Conservation (phyloP, 92 coral and sea anemone genomes). For the Umimayanthus chanpuru region DNA sequence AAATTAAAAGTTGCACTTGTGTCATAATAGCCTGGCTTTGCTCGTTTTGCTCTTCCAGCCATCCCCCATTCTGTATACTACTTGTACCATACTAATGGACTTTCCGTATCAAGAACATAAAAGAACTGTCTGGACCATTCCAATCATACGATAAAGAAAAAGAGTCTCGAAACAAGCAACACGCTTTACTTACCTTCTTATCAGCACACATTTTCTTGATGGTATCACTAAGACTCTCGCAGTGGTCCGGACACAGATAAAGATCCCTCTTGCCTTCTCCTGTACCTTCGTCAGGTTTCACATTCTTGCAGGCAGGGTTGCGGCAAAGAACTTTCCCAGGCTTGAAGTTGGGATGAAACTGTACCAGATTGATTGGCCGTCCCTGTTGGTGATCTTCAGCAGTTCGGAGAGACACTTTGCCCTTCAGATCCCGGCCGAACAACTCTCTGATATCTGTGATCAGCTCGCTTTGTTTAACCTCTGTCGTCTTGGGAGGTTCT, state of each 20-base stretch:
- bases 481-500: background rate
- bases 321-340: conserved; percentile 60
- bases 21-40: too few species aligned
- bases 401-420: conserved; percentile 46
- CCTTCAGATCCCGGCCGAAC: conserved; percentile 18
- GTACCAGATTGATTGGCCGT: conserved; percentile 43
- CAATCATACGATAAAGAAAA: too few species aligned
- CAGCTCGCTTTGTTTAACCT: conserved; percentile 5
- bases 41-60: too few species aligned
- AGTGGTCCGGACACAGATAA: conserved; percentile 69
- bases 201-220: conserved; percentile 48
- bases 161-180: too few species aligned
- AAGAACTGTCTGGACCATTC: too few species aligned
- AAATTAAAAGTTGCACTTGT: too few species aligned
- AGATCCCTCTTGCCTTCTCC: conserved; percentile 61
- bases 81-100: background rate
- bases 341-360: conserved; percentile 65
- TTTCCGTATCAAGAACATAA: too few species aligned
- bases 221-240: conserved; percentile 21
- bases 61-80: too few species aligned
- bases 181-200: conserved; percentile 6
- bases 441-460: conserved; percentile 2
- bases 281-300: conserved; percentile 27
- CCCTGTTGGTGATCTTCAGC: conserved; percentile 8
- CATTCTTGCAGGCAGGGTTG: conserved; percentile 52